Evolutionary conservation across 2,888 invertebrate species (phyloP).

Genomic region (Euplexia lucipara): DNA sequence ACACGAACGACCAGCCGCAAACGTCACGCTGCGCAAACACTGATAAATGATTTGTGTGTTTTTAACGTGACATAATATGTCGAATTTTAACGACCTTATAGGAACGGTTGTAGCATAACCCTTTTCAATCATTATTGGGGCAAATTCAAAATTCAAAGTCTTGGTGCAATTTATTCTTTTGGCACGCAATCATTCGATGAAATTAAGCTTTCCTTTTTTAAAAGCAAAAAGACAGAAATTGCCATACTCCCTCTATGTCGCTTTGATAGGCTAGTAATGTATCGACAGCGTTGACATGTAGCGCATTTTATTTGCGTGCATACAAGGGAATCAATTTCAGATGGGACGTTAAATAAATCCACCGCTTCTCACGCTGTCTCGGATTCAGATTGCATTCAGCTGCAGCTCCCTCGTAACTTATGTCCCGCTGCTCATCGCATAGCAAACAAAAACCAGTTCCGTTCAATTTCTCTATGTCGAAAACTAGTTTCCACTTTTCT

Average conservation of each 20-base stretch:
- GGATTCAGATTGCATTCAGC: conserved; percentile 75
- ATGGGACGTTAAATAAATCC: conserved; percentile 75
- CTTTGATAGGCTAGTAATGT: conserved; percentile 41
- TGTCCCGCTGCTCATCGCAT: conserved; percentile 63
- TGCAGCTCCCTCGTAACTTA: conserved; percentile 73
- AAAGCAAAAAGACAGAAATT: conserved; percentile 15
- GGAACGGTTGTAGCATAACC: not conserved
- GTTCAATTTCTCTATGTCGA: conserved; percentile 53
- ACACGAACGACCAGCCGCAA: conserved; percentile 69
- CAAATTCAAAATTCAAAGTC: conserved; percentile 23
- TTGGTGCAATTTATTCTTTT: conserved; percentile 12
- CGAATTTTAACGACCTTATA: conserved; percentile 51
- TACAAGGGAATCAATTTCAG: conserved; percentile 72
- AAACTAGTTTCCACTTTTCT: conserved; percentile 60
- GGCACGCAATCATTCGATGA: conserved; percentile 8
- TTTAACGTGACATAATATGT: conserved; percentile 60
- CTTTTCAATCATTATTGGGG: conserved; percentile 10
- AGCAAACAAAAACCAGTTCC: conserved; percentile 60
- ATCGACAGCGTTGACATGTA: conserved; percentile 61
- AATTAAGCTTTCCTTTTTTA: not conserved
- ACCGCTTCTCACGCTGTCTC: conserved; percentile 68
- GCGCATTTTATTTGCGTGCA: conserved; percentile 69
- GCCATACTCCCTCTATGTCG: conserved; percentile 13
- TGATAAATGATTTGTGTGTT: conserved; percentile 73
- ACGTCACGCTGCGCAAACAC: conserved; percentile 64